Evolutionary conservation across 2,888 invertebrate genomes (phyloP).

Genomic region (Drosophila testacea): DNA sequence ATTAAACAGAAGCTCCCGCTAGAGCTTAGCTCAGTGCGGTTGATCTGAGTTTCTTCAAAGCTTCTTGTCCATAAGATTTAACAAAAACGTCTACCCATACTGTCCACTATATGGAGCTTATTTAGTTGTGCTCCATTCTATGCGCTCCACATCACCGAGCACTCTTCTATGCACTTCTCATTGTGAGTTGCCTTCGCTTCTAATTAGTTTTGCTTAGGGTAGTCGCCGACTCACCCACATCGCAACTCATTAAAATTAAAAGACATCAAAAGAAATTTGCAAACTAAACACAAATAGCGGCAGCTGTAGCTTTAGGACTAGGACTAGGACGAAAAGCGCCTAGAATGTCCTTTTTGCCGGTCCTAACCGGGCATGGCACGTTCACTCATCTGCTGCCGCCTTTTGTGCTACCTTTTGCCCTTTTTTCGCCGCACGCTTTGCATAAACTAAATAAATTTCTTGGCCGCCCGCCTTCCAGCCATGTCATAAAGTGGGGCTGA

Average conservation of each 20-base stretch:
- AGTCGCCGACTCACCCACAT: conserved; percentile 43
- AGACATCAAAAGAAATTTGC: conserved; percentile 80
- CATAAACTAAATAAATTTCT: conserved; percentile 75
- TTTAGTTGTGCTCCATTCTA: conserved; percentile 22
- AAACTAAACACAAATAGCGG: conserved; percentile 73
- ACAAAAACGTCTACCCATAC: background rate
- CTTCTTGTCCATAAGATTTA: background rate
- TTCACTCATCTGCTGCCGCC: conserved; percentile 48
- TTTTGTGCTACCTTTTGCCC: conserved; percentile 73
- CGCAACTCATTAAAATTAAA: conserved; percentile 81
- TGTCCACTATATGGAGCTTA: conserved; percentile 21
- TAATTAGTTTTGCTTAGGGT: conserved; percentile 72
- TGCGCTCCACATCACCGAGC: conserved; percentile 18
- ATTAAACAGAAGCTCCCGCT: background rate
- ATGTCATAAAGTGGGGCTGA: conserved; percentile 60
- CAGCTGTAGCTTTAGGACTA: conserved; percentile 23
- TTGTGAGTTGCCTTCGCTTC: conserved; percentile 42
- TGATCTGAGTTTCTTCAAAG: background rate
- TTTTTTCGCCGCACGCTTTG: conserved; percentile 68
- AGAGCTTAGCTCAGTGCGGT: background rate
- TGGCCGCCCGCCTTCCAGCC: conserved; percentile 45
- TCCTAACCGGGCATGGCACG: conserved; percentile 35
- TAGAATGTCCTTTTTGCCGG: conserved; percentile 67
- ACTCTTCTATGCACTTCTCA: conserved; percentile 29
- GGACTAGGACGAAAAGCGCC: conserved; percentile 26